These are phyloP conservation scores for Procambarus virginalis DNA, from an alignment of 1,140 invertebrate species.

Conservation along the genomic window DNA sequence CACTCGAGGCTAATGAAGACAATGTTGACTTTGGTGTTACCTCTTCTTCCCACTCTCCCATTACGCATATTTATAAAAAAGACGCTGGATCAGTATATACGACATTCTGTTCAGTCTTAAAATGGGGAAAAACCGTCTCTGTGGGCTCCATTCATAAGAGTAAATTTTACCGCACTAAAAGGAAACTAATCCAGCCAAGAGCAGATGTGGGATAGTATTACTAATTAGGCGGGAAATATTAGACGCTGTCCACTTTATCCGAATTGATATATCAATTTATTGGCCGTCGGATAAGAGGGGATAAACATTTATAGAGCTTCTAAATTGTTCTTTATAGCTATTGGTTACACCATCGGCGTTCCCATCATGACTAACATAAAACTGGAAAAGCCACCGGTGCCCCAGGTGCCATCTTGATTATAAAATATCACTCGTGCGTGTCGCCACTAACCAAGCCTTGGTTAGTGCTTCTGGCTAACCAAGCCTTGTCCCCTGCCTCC, in stretches of 20 bases:
- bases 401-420: constrained; percentile 2
- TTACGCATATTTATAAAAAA: constrained; percentile 56
- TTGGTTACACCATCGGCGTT: constrained; percentile 59
- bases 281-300: constrained; percentile 24
- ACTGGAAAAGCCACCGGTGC: constrained; percentile 25
- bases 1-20: constrained; percentile 63
- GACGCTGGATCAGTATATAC: constrained; percentile 52
- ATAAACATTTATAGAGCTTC: constrained; percentile 66
- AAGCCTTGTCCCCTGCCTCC: no score
- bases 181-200: constrained; percentile 59
- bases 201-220: constrained; percentile 55
- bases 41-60: constrained; percentile 61
- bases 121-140: constrained; percentile 50
- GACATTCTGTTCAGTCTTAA: constrained; percentile 30
- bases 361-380: constrained; percentile 57
- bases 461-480: no score
- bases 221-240: constrained; percentile 66
- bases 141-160: constrained; percentile 56
- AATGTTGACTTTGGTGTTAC: constrained; percentile 66
- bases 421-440: constrained; percentile 42
- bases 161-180: constrained; percentile 43
- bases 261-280: constrained; percentile 68
- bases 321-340: constrained; percentile 67
- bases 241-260: constrained; percentile 66
- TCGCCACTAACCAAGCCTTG: neutral